phyloP scores from a whole-genome alignment of 2,797 vertebrate genomes.

The Scleropages formosus region DNA sequence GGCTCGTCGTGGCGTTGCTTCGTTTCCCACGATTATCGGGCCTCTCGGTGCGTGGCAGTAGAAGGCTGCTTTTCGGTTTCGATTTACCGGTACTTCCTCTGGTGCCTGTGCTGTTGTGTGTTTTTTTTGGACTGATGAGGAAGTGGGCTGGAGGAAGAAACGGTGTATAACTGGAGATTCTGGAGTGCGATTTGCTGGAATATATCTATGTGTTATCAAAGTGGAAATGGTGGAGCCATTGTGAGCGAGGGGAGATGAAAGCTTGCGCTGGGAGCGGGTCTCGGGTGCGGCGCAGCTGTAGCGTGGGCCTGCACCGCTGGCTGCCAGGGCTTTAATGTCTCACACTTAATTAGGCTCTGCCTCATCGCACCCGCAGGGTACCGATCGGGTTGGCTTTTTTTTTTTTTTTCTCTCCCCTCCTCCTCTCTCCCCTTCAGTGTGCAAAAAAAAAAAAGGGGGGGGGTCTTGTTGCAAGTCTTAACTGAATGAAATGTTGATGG shows the following conservation, averaged over 20 bases:
- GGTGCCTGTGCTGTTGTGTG: too few relatives aligned
- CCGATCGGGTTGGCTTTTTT: background rate
- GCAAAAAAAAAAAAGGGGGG: constrained; percentile 10
- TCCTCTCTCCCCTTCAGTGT: background rate
- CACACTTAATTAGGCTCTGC: constrained; percentile 30
- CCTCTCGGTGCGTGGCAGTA: too few relatives aligned
- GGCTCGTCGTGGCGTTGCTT: too few relatives aligned
- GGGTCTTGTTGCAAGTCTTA: constrained; percentile 3
- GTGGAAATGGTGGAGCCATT: constrained; percentile 31
- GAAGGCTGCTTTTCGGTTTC: too few relatives aligned
- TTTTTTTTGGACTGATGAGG: too few relatives aligned
- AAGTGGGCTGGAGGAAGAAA: too few relatives aligned
- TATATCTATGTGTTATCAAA: background rate
- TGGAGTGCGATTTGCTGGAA: too few relatives aligned
- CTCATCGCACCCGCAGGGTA: constrained; percentile 26
- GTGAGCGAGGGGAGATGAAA: constrained; percentile 64
- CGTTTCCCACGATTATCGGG: too few relatives aligned
- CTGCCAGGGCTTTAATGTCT: constrained; percentile 29
- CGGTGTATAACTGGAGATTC: too few relatives aligned
- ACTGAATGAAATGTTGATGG: constrained; percentile 13
- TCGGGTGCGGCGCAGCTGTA: background rate
- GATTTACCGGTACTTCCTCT: too few relatives aligned
- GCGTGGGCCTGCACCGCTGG: background rate
- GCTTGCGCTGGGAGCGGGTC: constrained; percentile 45
- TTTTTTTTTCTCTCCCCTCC: background rate